A percentile compares a stretch with the other conserved stretches of the same genome.
Evolutionary conservation across 2,888 invertebrate species (phyloP).

Genomic region (Neoascia interrupta): DNA sequence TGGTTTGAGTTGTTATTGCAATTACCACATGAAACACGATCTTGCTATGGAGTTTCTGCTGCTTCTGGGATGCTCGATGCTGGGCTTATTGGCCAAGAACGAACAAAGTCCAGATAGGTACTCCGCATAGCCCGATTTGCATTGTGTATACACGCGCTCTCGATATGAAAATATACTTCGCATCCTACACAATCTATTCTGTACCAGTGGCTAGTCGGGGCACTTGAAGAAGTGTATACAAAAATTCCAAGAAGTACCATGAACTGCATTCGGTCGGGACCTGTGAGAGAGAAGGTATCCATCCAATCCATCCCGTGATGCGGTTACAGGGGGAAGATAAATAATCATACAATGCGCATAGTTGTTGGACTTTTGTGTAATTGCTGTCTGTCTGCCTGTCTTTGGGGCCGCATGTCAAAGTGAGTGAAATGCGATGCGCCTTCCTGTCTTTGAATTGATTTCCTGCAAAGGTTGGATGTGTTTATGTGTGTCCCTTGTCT

Average conservation of each 20-base stretch:
- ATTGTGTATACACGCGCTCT: conserved; percentile 23
- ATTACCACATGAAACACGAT: conserved; percentile 45
- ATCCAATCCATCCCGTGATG: background rate
- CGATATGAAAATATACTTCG: conserved; percentile 27
- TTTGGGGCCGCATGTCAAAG: too few species aligned
- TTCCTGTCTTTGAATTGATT: conserved; percentile 56
- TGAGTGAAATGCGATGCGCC: conserved; percentile 54
- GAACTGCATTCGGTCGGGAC: conserved; percentile 35
- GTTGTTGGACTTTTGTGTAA: conserved; percentile 52
- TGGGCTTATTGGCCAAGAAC: conserved; percentile 47
- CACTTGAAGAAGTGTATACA: conserved; percentile 41
- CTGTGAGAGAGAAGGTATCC: conserved; percentile 11
- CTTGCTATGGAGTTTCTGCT: conserved; percentile 3
- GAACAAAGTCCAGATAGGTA: background rate
- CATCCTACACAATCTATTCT: conserved; percentile 19
- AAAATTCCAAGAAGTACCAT: conserved; percentile 53
- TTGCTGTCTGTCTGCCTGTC: conserved; percentile 42
- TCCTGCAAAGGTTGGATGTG: conserved; percentile 7
- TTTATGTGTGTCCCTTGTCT: background rate
- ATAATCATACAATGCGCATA: conserved; percentile 53
- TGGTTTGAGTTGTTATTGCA: conserved; percentile 16
- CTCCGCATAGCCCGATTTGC: conserved; percentile 22
- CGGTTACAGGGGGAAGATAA: conserved; percentile 24
- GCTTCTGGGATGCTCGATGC: conserved; percentile 18
- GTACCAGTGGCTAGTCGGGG: too few species aligned